These are phyloP conservation scores for Ceyx margarethae DNA, from an alignment of 2,113 vertebrate species.

Conservation along the genomic window DNA sequence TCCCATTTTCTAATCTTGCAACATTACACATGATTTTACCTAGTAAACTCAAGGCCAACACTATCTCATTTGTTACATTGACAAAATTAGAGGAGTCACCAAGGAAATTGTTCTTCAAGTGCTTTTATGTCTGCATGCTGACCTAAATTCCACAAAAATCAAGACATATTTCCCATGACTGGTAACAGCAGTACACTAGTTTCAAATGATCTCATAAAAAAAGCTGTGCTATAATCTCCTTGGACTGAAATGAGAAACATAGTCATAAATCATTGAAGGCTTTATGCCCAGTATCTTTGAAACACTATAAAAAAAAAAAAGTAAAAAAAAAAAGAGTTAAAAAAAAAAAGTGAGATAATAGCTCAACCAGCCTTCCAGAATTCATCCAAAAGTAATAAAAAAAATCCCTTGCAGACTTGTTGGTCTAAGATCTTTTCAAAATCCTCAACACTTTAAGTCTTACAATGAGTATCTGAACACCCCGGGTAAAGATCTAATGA, in stretches of 20 bases:
- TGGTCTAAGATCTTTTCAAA: neutral
- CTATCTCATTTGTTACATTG: neutral
- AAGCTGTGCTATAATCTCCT: neutral
- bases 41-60: neutral
- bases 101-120: neutral
- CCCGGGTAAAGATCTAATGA: neutral
- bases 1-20: neutral
- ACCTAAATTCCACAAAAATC: constrained; percentile 1
- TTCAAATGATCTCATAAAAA: neutral
- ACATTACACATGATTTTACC: neutral
- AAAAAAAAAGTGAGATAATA: neutral
- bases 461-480: neutral
- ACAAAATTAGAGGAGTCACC: neutral
- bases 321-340: neutral
- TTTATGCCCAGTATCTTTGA: neutral
- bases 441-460: neutral
- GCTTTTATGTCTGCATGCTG: neutral
- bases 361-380: neutral
- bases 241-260: neutral
- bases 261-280: neutral
- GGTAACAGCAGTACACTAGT: neutral
- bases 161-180: neutral
- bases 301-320: neutral
- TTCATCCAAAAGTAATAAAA: neutral
- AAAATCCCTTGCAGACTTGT: neutral